phyloP scores from a whole-genome alignment of 2,888 invertebrate species.

The Autographa gamma region DNA sequence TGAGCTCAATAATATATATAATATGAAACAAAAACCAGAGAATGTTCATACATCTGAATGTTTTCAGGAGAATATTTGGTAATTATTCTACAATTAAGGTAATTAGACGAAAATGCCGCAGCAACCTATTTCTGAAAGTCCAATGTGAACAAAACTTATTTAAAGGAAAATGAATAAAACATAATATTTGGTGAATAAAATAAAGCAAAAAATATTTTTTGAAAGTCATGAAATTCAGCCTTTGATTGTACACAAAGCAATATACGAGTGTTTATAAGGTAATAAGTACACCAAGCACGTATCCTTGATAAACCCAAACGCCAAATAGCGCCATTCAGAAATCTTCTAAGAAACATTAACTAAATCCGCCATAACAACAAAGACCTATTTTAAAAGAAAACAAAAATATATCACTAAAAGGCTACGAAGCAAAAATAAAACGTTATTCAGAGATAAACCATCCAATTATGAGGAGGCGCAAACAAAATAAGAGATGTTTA shows the following conservation, averaged over 20 bases:
- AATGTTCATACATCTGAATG: slow-evolving; percentile 12
- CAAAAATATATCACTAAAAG: slow-evolving; percentile 38
- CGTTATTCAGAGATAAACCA: slow-evolving; percentile 41
- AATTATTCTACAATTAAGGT: too few relatives aligned
- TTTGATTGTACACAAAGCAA: background rate
- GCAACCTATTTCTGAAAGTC: too few relatives aligned
- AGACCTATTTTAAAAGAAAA: slow-evolving; percentile 19
- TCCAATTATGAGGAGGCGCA: slow-evolving; percentile 46
- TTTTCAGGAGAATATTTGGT: background rate
- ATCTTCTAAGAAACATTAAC: slow-evolving; percentile 23
- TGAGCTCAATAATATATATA: slow-evolving; percentile 3
- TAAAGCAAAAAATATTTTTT: background rate
- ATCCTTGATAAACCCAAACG: slow-evolving; percentile 13
- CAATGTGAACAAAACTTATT: too few relatives aligned
- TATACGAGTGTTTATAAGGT: slow-evolving; percentile 1
- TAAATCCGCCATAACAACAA: slow-evolving; percentile 14
- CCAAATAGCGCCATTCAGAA: slow-evolving; percentile 11
- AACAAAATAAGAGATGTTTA: slow-evolving; percentile 56
- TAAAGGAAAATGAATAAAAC: too few relatives aligned
- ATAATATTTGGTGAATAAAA: background rate
- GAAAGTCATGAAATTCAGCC: background rate
- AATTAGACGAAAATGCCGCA: too few relatives aligned
- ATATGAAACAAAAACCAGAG: slow-evolving; percentile 18
- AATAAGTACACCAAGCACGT: slow-evolving; percentile 3
- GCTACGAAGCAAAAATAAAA: slow-evolving; percentile 37